Conservation (phyloP, 2,888 invertebrate genomes). For the Idaea dimidiata region DNA sequence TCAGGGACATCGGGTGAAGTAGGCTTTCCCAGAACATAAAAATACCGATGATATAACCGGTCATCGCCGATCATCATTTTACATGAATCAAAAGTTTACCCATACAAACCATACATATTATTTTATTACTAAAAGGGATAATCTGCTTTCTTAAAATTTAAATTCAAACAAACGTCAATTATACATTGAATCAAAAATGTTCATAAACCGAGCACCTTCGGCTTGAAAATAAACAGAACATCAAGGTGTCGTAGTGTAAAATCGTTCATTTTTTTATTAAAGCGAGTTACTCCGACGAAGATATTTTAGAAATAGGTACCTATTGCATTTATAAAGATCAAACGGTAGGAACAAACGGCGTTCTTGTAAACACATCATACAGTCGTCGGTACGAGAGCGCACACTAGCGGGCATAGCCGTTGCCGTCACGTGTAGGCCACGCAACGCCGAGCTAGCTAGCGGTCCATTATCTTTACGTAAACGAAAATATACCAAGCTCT, state of each 20-base stretch:
- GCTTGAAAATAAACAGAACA: constrained; percentile 62
- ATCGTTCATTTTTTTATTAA: constrained; percentile 73
- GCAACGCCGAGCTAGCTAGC: constrained; percentile 49
- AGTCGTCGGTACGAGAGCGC: constrained; percentile 27
- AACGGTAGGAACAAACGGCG: constrained; percentile 74
- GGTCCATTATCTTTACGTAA: constrained; percentile 45
- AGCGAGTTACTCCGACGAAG: constrained; percentile 63
- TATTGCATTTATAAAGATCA: constrained; percentile 80
- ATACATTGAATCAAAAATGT: constrained; percentile 54
- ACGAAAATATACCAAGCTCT: constrained; percentile 25
- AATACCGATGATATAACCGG: background rate
- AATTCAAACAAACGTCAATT: constrained; percentile 66
- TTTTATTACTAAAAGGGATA: constrained; percentile 25
- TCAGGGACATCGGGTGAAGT: too few relatives aligned
- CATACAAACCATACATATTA: background rate
- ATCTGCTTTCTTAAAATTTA: constrained; percentile 38
- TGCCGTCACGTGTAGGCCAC: constrained; percentile 36
- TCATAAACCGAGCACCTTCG: constrained; percentile 68
- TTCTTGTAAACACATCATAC: constrained; percentile 75
- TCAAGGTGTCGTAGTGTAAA: constrained; percentile 77
- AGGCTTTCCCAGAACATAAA: background rate
- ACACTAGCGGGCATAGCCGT: constrained; percentile 20
- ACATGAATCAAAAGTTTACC: constrained; percentile 2
- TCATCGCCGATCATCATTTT: background rate
- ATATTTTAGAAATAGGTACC: constrained; percentile 73